Conservation (phyloP, 2,888 invertebrate genomes). For the Peribatodes rhomboidaria region DNA sequence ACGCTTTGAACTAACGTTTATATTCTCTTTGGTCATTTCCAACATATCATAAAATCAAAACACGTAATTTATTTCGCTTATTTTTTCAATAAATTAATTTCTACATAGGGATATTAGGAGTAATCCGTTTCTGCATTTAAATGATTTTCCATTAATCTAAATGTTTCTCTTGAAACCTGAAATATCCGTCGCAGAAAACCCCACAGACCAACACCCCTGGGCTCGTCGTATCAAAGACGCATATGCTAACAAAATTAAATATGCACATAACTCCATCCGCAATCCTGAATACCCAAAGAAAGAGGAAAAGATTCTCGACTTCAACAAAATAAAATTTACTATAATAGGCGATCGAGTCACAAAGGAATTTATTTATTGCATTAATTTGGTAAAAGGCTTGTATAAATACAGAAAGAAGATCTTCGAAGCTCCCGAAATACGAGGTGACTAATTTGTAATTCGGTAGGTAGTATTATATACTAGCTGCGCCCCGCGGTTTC, state of each 20-base stretch:
- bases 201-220: slow-evolving; percentile 67
- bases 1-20: too few species aligned
- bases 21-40: too few species aligned
- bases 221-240: slow-evolving; percentile 64
- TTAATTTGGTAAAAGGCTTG: slow-evolving; percentile 66
- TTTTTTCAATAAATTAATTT: too few species aligned
- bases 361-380: slow-evolving; percentile 73
- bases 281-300: slow-evolving; percentile 67
- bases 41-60: too few species aligned
- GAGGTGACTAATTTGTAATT: slow-evolving; percentile 60
- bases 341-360: slow-evolving; percentile 72
- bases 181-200: slow-evolving; percentile 49
- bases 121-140: too few species aligned
- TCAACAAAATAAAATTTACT: slow-evolving; percentile 62
- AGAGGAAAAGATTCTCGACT: slow-evolving; percentile 48
- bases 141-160: too few species aligned
- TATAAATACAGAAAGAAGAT: slow-evolving; percentile 67
- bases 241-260: slow-evolving; percentile 59
- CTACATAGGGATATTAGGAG: too few species aligned
- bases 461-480: too few species aligned
- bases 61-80: too few species aligned
- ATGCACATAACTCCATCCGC: slow-evolving; percentile 71
- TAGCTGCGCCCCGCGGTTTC: too few species aligned
- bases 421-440: slow-evolving; percentile 69
- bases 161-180: slow-evolving; percentile 57